Evolutionary conservation across 2,797 vertebrate genomes (phyloP), one percentile per base, ranked within the genome.

Genomic region (Cirrhinus molitorella): DNA sequence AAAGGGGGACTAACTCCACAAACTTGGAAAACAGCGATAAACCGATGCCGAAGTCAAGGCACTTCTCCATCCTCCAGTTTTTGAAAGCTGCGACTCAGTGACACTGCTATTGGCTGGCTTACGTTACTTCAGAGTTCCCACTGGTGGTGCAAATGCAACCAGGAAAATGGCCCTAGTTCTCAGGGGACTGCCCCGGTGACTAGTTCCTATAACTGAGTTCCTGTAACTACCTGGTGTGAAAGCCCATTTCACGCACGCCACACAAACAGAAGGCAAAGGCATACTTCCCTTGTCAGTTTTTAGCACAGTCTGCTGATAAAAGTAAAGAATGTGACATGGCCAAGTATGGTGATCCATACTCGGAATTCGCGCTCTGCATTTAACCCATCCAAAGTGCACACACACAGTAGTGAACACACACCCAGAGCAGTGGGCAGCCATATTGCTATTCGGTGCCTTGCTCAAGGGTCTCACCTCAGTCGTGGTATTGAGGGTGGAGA

Each of bases 201-300:
- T 63, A 63, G 59, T 63, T 63, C 14, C 59, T 63, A 31, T 63
- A 63, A 31, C 16, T 63, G 25, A 63, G 25, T 63, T 63, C 59
- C 59, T 63, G 17, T 63, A 31, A 63, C 59, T 63, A 17, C 25
- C 25, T 1, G 3, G 28, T 17, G 25, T 63, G 59, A 63, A 63
- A 63, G 59, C 7, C 13, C 0, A 25, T 63, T 51, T 73, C 11
- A n/a, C 53, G 19, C 11, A 13, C 12, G 31, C 11, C 6, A 53
- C 17, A n/a, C 19, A n/a, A 73, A 34, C 14, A 53, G 31, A 51
- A 72, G 0, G 2, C 0, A 0, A 51, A 51, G 31, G 19, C 28
- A 34, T 51, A 72, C 17, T 72, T 68, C 66, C 21, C 21, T 72
- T 31, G 70, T 73, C 19, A 0, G 23, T 72, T 72, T 51, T 49